Evolutionary conservation across 2,797 vertebrate genomes (phyloP).

Genomic region (Huso huso): DNA sequence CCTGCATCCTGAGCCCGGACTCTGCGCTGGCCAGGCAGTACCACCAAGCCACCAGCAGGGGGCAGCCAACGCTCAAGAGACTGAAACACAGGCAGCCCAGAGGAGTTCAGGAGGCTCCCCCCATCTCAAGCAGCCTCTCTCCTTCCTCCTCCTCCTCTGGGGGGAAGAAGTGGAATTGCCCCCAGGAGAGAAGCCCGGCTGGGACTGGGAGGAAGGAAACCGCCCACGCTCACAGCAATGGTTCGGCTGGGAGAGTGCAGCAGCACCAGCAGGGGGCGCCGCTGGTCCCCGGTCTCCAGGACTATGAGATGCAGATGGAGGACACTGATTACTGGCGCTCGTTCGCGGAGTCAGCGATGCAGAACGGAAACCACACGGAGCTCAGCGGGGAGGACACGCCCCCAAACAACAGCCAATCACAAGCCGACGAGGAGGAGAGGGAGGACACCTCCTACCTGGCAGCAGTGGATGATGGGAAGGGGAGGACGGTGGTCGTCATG

Average conservation of each 20-base stretch:
- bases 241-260: slow-evolving; percentile 20
- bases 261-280: neutral
- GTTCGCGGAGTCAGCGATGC: slow-evolving; percentile 36
- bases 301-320: slow-evolving; percentile 28
- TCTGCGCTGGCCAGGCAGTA: slow-evolving; percentile 35
- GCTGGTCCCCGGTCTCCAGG: neutral
- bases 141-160: neutral
- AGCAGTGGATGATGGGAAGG: slow-evolving; percentile 44
- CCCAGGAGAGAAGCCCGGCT: neutral
- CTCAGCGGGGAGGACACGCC: neutral
- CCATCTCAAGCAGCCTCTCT: too few relatives aligned
- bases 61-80: slow-evolving; percentile 50
- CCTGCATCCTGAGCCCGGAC: slow-evolving; percentile 33
- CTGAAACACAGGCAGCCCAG: slow-evolving; percentile 37
- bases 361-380: slow-evolving; percentile 29
- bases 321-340: slow-evolving; percentile 52
- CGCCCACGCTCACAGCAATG: slow-evolving; percentile 42
- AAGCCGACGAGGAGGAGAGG: slow-evolving; percentile 17
- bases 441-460: slow-evolving; percentile 42
- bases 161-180: neutral
- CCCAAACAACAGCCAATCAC: neutral
- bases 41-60: slow-evolving; percentile 37
- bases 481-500: slow-evolving; percentile 57
- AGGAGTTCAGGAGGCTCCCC: neutral
- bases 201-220: slow-evolving; percentile 12